Percentiles rank a stretch among this genome's conserved stretches.
Conservation (phyloP, 2,113 vertebrate genomes). For the Cathartes aura region DNA sequence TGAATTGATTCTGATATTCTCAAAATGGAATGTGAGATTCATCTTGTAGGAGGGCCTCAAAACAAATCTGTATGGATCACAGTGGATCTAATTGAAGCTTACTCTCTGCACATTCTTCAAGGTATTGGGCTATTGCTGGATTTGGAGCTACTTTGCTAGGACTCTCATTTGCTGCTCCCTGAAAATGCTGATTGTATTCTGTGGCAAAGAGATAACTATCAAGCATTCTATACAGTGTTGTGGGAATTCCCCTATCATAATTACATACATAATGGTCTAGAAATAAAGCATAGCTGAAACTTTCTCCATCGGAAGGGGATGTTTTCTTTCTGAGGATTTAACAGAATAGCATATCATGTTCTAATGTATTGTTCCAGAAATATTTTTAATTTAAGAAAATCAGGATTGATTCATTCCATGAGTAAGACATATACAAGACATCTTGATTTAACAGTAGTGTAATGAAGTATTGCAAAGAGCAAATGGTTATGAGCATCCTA, state of each 20-base stretch:
- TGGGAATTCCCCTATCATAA: neutral
- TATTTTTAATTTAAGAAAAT: neutral
- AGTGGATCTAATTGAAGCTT: neutral
- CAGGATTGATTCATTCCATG: neutral
- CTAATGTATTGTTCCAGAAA: neutral
- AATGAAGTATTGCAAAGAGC: neutral
- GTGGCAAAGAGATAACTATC: neutral
- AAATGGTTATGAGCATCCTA: neutral
- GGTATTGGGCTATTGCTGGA: neutral
- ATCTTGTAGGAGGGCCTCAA: neutral
- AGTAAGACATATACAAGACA: neutral
- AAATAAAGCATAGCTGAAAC: neutral
- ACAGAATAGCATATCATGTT: neutral
- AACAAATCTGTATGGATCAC: neutral
- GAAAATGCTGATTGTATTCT: neutral
- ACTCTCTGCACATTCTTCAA: neutral
- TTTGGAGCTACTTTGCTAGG: neutral
- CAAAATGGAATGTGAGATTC: neutral
- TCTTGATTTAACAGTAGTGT: neutral
- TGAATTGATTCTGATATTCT: neutral
- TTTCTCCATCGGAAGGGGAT: neutral
- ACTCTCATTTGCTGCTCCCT: neutral
- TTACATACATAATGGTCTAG: neutral
- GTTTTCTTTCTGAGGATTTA: neutral
- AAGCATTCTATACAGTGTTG: neutral